phyloP scores from a whole-genome alignment of 1,140 invertebrate genomes.

The Nasonia longicornis region DNA sequence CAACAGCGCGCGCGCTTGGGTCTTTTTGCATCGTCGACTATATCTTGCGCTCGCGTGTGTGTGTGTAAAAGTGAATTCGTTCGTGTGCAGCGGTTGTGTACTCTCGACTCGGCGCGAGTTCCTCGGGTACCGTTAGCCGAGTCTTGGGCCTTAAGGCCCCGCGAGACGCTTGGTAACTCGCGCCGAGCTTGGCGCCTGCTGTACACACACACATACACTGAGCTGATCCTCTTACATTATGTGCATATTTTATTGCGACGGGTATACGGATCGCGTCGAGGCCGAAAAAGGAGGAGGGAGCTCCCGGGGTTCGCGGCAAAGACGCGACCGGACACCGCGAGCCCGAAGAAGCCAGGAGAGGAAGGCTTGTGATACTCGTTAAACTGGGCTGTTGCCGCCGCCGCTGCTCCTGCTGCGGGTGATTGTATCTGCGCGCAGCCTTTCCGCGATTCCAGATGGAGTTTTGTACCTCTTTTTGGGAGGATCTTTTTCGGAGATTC shows the following conservation, averaged over 20 bases:
- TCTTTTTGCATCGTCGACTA: neutral
- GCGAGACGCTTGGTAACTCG: neutral
- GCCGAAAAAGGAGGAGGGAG: neutral
- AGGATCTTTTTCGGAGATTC: neutral
- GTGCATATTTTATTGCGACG: neutral
- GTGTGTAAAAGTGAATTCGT: conserved; percentile 2
- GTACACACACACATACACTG: neutral
- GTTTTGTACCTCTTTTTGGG: neutral
- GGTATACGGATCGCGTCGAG: neutral
- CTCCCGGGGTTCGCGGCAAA: conserved; percentile 1
- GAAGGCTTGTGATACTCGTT: neutral
- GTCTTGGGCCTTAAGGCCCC: neutral
- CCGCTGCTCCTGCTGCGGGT: neutral
- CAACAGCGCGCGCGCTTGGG: neutral
- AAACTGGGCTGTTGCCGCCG: neutral
- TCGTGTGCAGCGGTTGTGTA: neutral
- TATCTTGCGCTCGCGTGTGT: neutral
- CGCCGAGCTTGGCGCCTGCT: neutral
- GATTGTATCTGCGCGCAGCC: neutral
- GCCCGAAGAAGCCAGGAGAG: neutral
- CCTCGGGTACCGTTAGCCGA: conserved; percentile 16
- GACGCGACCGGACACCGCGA: neutral
- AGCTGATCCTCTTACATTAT: neutral
- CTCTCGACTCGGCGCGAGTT: neutral
- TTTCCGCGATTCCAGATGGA: conserved; percentile 2